Evolutionary conservation across 2,113 vertebrate genomes (phyloP), one percentile per base, ranked within the genome.

Genomic region (Colossoma macropomum): DNA sequence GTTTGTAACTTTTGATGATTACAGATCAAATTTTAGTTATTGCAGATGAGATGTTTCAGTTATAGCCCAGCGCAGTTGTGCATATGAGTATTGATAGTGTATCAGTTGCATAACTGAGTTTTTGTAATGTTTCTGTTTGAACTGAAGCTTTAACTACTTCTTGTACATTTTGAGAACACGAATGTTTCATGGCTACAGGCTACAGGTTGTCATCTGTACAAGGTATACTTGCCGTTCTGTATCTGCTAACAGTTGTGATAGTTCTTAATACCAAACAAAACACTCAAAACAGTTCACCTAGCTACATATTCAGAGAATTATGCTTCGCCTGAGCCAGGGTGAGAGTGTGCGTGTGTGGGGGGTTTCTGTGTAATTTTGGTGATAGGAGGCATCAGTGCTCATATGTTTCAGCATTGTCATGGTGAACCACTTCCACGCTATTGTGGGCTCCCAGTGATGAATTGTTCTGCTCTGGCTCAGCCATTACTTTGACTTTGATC

Each of bases 371-470:
- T 15, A 19, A 12, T 21, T 21, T 41, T 41, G 13, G 34, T 45
- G 23, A n/a, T 25, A 2, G 11, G 1, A 71, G 13, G 21, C 66
- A 11, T 11, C 12, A n/a, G 16, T n/a, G 19, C 34, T 25, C 9
- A 11, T 45, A 3, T 45, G 54, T 41, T 16, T 15, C 0, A 41
- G 17, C 9, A 77, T 3, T 32, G 73, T 38, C 16, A 28, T 63
- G 8, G 5, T 73, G 62, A 65, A 7, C 2, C 1, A 41, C 21
- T 63, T 5, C 10, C 59, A 50, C 45, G 15, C 17, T 70, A 12
- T 11, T 76, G 54, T 13, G 45, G 27, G 50, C 62, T 92, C 89
- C 84, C 81, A 87, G 75, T 80, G 19, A 77, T 27, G 38, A 30
- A 1, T 10, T 23, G 17, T 15, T 0, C 4, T 62, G 6, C 54